Base-by-base conservation (phyloP, 2,113 vertebrate species). In the Panthera uncia region DNA sequence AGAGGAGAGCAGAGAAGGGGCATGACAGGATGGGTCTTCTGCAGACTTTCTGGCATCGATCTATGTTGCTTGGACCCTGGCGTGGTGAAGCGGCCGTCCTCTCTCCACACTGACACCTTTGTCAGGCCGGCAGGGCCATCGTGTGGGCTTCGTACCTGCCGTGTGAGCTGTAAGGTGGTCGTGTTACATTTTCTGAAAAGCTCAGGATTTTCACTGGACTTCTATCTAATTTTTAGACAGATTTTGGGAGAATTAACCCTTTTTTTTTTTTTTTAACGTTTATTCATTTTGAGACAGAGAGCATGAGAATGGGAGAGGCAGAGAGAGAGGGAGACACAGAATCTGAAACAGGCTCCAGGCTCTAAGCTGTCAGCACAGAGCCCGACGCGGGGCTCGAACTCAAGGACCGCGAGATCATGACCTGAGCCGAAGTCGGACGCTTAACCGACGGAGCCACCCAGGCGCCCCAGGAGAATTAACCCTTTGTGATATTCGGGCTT, bases 401-500 rank as follows among this genome's bases (percentile, higher is more conserved):
- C 41, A 41, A 0, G 41, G 41, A 45, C 41, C 6, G 41, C 0
- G 41, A 45, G 41, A 45, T 45, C 41, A 0, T 45, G 41, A 45
- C 41, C 41, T 7, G 41, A 45, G 41, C 41, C 6, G 41, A 45
- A 45, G 41, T 45, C 41, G 0, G 41, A 1, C 41, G 41, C 41
- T 1, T 1, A 7, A 45, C 41, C 41, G 6, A 45, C 41, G 7
- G 41, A 45, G 41, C 41, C 41, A 45, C 41, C 41, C 41, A 45
- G 41, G 6, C 6, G 41, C 41, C 45, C 45, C 45, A 45, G 61
- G 61, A 55, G 78, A 55, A 57, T 78, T 83, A 31, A 68, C 69
- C 45, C 45, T 89, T 81, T 50, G 63, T 81, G 85, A 48, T 89
- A 81, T 11, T 89, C 10, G 7, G 50, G 38, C 25, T 94, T 94